A percentile compares a stretch with the other conserved stretches of the same genome.
These are phyloP conservation scores for Mirza zaza DNA, from an alignment of 2,113 vertebrate species.

Conservation along the genomic window DNA sequence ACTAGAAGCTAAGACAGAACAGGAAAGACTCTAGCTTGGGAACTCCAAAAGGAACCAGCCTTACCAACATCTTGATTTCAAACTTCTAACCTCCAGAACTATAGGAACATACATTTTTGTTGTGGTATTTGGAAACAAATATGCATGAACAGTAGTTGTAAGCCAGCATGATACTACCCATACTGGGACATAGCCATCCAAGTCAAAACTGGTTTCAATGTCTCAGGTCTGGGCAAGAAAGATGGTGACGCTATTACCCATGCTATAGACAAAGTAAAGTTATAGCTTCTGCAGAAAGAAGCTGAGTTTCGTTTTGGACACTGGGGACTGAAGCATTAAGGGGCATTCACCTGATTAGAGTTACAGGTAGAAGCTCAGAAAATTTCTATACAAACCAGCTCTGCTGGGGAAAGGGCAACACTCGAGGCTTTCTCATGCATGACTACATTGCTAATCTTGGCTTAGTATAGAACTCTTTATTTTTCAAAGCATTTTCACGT, in stretches of 20 bases:
- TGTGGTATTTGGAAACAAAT: not conserved
- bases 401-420: not conserved
- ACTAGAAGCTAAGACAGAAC: not conserved
- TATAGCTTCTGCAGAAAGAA: not conserved
- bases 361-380: not conserved
- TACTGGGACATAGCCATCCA: not conserved
- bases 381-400: not conserved
- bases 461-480: slow-evolving; percentile 36
- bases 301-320: not conserved
- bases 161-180: not conserved
- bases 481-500: slow-evolving; percentile 55
- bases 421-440: not conserved
- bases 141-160: not conserved
- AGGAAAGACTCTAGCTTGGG: not conserved
- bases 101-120: not conserved
- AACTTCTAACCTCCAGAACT: not conserved
- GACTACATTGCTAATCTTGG: slow-evolving; percentile 20
- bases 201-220: not conserved
- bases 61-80: not conserved
- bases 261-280: not conserved
- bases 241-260: not conserved
- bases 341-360: slow-evolving; percentile 9
- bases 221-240: not conserved
- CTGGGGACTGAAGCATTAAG: not conserved
- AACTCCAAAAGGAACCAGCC: not conserved